Conservation (phyloP, 2,797 vertebrate species). For the Psittacula echo region DNA sequence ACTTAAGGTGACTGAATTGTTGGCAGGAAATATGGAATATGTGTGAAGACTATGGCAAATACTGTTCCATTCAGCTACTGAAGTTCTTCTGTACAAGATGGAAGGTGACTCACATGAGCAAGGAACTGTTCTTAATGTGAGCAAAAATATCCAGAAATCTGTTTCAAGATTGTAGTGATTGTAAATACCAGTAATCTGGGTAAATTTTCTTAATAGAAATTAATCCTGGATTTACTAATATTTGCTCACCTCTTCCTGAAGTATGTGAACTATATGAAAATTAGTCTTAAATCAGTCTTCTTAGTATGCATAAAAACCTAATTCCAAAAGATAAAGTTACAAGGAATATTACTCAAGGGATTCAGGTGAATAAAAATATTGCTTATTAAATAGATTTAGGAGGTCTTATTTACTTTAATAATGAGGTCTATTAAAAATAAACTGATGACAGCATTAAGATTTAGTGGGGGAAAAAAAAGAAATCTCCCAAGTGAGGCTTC, state of each 20-base stretch:
- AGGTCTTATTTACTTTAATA: not conserved
- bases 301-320: not conserved
- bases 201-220: not conserved
- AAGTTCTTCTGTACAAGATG: not conserved
- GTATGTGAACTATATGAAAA: not conserved
- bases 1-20: not conserved
- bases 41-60: not conserved
- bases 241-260: not conserved
- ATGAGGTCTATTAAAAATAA: not conserved
- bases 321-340: not conserved
- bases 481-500: not conserved
- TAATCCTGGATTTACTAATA: not conserved
- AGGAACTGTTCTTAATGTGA: not conserved
- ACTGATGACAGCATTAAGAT: not conserved
- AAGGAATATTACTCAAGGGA: not conserved
- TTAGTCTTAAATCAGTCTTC: not conserved
- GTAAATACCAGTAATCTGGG: not conserved
- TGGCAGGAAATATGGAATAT: not conserved
- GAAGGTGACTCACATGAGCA: fast-evolving
- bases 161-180: not conserved
- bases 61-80: not conserved
- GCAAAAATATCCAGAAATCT: not conserved
- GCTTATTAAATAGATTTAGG: not conserved
- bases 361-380: not conserved
- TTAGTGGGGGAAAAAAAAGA: not conserved